A percentile compares a stretch with the other conserved stretches of the same genome.
These are phyloP conservation scores for Phania funesta DNA, from an alignment of 2,888 invertebrate species.

Conservation along the genomic window DNA sequence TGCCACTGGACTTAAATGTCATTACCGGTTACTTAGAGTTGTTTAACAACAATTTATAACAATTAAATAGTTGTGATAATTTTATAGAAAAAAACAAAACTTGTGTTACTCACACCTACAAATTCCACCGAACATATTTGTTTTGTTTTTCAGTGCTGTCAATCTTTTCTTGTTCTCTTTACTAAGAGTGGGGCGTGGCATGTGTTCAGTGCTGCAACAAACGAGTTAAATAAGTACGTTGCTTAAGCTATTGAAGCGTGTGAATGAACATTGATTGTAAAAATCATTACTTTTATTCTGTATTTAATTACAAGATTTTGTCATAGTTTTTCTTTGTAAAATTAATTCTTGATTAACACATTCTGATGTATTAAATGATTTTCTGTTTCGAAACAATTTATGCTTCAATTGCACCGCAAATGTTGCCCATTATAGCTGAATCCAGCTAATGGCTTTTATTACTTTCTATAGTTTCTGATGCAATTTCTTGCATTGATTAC, in stretches of 20 bases:
- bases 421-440: conserved; percentile 4
- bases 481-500: conserved; percentile 35
- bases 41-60: background rate
- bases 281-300: conserved; percentile 10
- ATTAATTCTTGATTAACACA: conserved; percentile 7
- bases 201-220: background rate
- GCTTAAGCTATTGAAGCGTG: conserved; percentile 44
- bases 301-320: conserved; percentile 12
- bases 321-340: background rate
- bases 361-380: background rate
- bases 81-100: conserved; percentile 11
- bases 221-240: background rate
- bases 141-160: background rate
- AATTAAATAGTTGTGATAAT: background rate
- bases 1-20: background rate
- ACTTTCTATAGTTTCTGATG: conserved; percentile 50
- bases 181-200: background rate
- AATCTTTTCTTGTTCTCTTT: background rate
- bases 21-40: background rate
- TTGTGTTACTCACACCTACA: conserved; percentile 53
- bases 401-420: background rate
- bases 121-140: conserved; percentile 19
- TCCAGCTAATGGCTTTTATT: conserved; percentile 13
- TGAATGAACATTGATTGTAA: conserved; percentile 53
- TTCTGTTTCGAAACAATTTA: background rate